These are phyloP conservation scores for Hypocryptadius cinnamomeus DNA, from an alignment of 2,113 vertebrate genomes.

Conservation along the genomic window DNA sequence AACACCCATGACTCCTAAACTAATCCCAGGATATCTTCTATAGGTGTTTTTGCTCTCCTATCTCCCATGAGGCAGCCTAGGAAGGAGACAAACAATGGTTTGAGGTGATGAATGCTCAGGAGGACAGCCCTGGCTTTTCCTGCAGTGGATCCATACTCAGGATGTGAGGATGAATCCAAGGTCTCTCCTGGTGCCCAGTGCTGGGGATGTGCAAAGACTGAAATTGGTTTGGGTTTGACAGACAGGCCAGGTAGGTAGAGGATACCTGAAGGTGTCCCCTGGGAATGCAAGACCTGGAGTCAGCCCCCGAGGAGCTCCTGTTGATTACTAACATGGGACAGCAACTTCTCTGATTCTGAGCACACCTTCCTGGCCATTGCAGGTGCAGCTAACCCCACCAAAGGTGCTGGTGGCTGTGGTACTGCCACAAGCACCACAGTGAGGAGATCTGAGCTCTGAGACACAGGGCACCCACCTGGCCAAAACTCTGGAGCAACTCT, in stretches of 20 bases:
- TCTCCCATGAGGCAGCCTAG: background rate
- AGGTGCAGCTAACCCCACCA: background rate
- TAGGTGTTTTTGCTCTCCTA: background rate
- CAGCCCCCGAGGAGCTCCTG: background rate
- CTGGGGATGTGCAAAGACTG: background rate
- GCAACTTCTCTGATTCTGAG: background rate
- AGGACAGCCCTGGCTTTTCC: background rate
- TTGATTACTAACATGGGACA: background rate
- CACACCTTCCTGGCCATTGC: background rate
- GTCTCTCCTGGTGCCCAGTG: background rate
- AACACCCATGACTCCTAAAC: background rate
- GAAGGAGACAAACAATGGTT: background rate
- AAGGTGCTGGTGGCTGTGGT: background rate
- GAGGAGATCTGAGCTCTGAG: background rate
- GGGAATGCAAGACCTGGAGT: background rate
- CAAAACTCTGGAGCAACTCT: background rate
- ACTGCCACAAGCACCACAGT: rapidly evolving
- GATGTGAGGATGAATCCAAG: background rate
- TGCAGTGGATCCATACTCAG: background rate
- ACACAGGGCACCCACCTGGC: background rate
- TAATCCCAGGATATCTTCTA: background rate
- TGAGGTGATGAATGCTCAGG: background rate
- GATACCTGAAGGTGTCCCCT: background rate
- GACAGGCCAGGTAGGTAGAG: background rate
- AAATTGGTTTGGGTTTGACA: background rate